These are phyloP conservation scores for Ceratosolen fusciceps DNA, from an alignment of 1,140 invertebrate genomes.

Conservation along the genomic window DNA sequence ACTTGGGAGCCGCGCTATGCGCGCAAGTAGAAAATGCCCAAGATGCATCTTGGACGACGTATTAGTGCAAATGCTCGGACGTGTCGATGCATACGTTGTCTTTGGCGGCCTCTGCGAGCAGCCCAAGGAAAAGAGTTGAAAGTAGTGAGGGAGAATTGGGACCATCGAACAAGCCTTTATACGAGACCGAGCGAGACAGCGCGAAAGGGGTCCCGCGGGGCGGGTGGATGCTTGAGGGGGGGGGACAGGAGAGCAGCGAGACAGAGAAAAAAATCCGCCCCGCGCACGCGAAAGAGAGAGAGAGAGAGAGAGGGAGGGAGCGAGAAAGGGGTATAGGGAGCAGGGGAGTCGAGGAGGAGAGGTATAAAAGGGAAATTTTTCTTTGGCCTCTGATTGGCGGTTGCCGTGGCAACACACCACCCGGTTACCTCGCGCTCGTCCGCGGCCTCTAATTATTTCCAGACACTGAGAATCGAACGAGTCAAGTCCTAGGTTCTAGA, in stretches of 20 bases:
- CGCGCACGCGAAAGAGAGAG: constrained; percentile 36
- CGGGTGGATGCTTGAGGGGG: neutral
- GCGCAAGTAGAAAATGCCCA: neutral
- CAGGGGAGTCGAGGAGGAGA: constrained; percentile 44
- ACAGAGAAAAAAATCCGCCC: neutral
- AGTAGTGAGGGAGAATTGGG: neutral
- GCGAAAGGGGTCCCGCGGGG: neutral
- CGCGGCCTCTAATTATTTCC: constrained; percentile 72
- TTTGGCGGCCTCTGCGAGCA: constrained; percentile 47
- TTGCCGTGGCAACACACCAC: constrained; percentile 69
- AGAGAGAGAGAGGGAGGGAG: constrained; percentile 9
- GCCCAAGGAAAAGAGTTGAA: neutral
- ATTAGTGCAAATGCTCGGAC: constrained; percentile 60
- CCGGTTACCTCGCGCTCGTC: constrained; percentile 52
- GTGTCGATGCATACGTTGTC: constrained; percentile 71
- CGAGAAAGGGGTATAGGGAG: neutral
- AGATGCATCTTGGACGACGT: constrained; percentile 21
- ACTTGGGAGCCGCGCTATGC: neutral
- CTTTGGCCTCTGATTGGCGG: constrained; percentile 72
- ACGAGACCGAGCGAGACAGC: neutral
- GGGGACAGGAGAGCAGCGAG: constrained; percentile 6
- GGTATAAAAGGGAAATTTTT: constrained; percentile 70
- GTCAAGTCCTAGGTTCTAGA: constrained; percentile 48
- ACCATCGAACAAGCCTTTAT: neutral
- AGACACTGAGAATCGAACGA: constrained; percentile 74